Evolutionary conservation across 2,797 vertebrate genomes (phyloP).

Genomic region (Pithecia hirsuta): DNA sequence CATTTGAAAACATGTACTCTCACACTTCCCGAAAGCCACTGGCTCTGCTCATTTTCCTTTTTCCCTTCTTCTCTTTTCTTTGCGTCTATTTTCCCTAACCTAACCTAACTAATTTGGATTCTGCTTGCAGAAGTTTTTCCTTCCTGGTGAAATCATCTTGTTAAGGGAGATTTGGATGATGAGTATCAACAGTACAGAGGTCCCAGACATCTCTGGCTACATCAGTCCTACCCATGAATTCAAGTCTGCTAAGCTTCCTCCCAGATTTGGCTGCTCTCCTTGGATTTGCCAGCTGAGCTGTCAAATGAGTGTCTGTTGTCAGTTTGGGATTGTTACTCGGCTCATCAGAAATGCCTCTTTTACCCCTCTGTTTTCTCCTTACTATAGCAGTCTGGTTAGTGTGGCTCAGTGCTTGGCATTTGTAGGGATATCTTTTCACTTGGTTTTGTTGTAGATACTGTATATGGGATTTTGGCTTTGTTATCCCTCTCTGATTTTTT

Average conservation of each 20-base stretch:
- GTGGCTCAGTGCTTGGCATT: neutral
- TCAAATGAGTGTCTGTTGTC: neutral
- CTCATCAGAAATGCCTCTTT: neutral
- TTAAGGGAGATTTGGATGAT: neutral
- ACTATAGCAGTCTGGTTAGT: neutral
- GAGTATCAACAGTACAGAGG: neutral
- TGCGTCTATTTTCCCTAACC: neutral
- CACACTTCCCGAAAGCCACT: neutral
- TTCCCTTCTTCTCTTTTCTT: neutral
- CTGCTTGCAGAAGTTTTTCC: neutral
- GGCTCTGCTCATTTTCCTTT: neutral
- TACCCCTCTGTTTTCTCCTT: neutral
- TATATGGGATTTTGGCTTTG: neutral
- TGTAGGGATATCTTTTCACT: neutral
- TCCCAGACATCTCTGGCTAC: neutral
- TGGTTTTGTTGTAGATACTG: neutral
- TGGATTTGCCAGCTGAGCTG: neutral
- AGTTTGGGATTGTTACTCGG: neutral
- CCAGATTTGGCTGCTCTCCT: neutral
- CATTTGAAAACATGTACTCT: neutral
- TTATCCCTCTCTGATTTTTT: neutral
- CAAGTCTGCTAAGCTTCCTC: neutral
- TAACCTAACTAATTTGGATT: neutral
- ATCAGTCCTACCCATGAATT: neutral
- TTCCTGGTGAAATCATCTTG: neutral